Base-by-base conservation (phyloP, 2,888 invertebrate genomes). In the Chelonus formosanus region DNA sequence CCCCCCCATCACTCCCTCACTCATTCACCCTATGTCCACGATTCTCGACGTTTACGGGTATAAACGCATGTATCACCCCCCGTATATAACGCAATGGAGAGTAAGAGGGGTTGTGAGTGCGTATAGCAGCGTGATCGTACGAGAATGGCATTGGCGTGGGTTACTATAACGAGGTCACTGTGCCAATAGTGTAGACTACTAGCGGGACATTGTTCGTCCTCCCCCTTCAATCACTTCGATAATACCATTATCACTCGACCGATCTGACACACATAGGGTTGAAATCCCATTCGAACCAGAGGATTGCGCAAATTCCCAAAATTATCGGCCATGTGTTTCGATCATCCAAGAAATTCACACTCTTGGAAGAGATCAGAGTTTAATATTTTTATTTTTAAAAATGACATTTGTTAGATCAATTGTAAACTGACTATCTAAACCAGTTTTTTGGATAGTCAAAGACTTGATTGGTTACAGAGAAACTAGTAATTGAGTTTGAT, bases 91-190 rank as follows among this genome's bases (percentile, higher is more conserved):
- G 58, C 54, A 60, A 61, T 59, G 67, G 63, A 48, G 20, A 55
- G 47, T 36, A 47, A 50, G 56, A 61, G 66, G 56, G 60, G 55
- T 61, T 32, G 53, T 53, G 61, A 61, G 20, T 61, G 61, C 61
- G 53, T 61, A 53, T 53, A 52, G 36, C 34, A 68, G 66, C 64
- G 71, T 72, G 73, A 74, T 72, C 73, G 73, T 71, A 69, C 67
- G 67, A 68, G 72, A 73, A 70, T 73, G 73, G 63, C 64, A 66
- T 48, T 69, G 62, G 69, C 69, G 68, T 67, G 65, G 52, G 70
- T 66, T 66, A 61, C 64, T 69, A 73, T 74, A 78, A 76, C 77
- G 73, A 71, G 81, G 82, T 80, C 79, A 82, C 72, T 78, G 77
- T 80, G 82, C 77, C 78, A 81, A 70, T 75, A 69, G 67, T 69